A percentile compares a stretch with the other conserved stretches of the same genome.
phyloP scores from a whole-genome alignment of 2,888 invertebrate genomes.

The Aphodius sticticus region DNA sequence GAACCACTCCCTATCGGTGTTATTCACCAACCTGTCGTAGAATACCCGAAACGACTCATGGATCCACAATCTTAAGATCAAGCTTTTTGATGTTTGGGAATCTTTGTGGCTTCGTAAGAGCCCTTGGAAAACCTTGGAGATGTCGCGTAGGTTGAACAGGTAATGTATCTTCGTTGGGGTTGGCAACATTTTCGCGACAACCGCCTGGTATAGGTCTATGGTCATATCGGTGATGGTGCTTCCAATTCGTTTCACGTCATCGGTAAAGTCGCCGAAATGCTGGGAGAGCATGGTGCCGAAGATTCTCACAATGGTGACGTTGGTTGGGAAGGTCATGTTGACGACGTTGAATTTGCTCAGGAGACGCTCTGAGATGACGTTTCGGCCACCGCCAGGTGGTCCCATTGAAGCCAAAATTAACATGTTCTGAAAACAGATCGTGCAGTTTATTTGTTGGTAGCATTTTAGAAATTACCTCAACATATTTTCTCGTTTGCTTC shows the following conservation, averaged over 20 bases:
- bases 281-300: slow-evolving; percentile 86
- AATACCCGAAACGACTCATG: slow-evolving; percentile 89
- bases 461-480: slow-evolving; percentile 64
- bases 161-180: slow-evolving; percentile 92
- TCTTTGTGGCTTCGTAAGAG: slow-evolving; percentile 79
- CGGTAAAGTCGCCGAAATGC: slow-evolving; percentile 79
- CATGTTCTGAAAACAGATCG: slow-evolving; percentile 68
- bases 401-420: slow-evolving; percentile 84
- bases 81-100: slow-evolving; percentile 74
- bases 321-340: slow-evolving; percentile 84
- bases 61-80: slow-evolving; percentile 83
- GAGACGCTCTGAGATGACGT: slow-evolving; percentile 79
- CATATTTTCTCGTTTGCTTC: slow-evolving; percentile 79
- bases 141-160: slow-evolving; percentile 87
- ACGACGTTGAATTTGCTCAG: slow-evolving; percentile 80
- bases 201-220: slow-evolving; percentile 78
- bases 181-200: slow-evolving; percentile 78
- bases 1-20: slow-evolving; percentile 81
- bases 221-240: slow-evolving; percentile 74
- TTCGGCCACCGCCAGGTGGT: slow-evolving; percentile 87
- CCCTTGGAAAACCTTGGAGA: slow-evolving; percentile 87
- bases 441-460: neutral
- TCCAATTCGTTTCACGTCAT: slow-evolving; percentile 79
- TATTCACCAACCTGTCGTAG: slow-evolving; percentile 82
- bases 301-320: slow-evolving; percentile 79